Evolutionary conservation across 2,888 invertebrate species (phyloP).

Genomic region (Emesis furor): DNA sequence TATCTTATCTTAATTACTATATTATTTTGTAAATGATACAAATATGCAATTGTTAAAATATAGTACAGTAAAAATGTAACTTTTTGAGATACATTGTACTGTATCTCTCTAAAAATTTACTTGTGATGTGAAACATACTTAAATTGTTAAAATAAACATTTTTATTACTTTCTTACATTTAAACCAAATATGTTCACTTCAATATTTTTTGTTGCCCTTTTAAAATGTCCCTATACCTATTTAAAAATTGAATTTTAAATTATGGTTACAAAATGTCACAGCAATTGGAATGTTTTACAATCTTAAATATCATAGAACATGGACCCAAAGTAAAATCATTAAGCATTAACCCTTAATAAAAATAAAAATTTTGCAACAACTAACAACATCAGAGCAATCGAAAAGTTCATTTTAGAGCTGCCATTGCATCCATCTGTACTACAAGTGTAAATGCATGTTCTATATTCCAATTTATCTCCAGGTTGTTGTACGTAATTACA

Average conservation of each 20-base stretch:
- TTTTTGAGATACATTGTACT: too few species aligned
- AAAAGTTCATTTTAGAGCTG: constrained; percentile 81
- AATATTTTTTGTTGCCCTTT: too few species aligned
- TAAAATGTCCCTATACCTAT: too few species aligned
- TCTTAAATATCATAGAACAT: neutral
- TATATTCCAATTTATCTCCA: constrained; percentile 96
- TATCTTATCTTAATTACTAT: too few species aligned
- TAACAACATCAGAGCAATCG: constrained; percentile 75
- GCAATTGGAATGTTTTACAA: neutral
- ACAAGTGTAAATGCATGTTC: constrained; percentile 97
- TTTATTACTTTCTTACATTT: too few species aligned
- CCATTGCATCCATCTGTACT: constrained; percentile 96
- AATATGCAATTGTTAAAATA: too few species aligned
- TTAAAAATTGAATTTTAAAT: neutral
- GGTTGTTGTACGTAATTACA: constrained; percentile 97
- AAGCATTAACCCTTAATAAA: neutral
- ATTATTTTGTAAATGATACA: too few species aligned
- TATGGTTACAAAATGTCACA: neutral
- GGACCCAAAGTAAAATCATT: neutral
- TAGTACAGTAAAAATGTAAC: too few species aligned
- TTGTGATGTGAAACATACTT: too few species aligned
- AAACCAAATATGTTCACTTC: too few species aligned
- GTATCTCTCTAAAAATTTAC: too few species aligned
- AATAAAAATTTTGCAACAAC: constrained; percentile 54
- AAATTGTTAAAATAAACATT: too few species aligned